These are phyloP conservation scores for Mystacides longicornis DNA, from an alignment of 2,888 invertebrate genomes.

Conservation along the genomic window DNA sequence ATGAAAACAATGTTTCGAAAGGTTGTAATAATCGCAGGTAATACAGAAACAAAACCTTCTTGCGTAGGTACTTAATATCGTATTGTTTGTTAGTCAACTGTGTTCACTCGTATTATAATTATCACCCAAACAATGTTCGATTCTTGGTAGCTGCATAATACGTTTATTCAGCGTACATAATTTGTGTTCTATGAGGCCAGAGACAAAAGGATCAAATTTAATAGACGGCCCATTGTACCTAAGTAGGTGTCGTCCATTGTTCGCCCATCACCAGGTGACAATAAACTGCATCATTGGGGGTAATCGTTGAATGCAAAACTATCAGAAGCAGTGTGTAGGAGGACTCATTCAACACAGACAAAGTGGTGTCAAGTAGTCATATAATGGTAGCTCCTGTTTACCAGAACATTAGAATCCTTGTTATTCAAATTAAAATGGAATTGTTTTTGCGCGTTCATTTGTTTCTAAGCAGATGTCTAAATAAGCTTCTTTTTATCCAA, in stretches of 20 bases:
- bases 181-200: not conserved
- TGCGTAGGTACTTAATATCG: not conserved
- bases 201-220: not conserved
- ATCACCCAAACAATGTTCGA: not conserved
- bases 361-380: no score
- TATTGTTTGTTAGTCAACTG: constrained; percentile 1
- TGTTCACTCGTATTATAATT: not conserved
- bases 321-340: not conserved
- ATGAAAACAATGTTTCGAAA: no score
- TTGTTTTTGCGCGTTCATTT: no score
- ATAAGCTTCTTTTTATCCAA: no score
- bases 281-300: not conserved
- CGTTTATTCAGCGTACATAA: not conserved
- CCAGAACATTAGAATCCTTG: no score
- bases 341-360: not conserved
- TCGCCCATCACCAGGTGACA: not conserved
- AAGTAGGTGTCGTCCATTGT: no score
- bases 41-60: no score
- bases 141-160: not conserved
- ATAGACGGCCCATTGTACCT: no score
- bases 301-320: not conserved
- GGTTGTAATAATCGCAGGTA: no score
- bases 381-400: no score
- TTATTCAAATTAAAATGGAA: no score
- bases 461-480: no score